These are phyloP conservation scores for Spilarctia lutea DNA, from an alignment of 2,888 invertebrate genomes.

Conservation along the genomic window DNA sequence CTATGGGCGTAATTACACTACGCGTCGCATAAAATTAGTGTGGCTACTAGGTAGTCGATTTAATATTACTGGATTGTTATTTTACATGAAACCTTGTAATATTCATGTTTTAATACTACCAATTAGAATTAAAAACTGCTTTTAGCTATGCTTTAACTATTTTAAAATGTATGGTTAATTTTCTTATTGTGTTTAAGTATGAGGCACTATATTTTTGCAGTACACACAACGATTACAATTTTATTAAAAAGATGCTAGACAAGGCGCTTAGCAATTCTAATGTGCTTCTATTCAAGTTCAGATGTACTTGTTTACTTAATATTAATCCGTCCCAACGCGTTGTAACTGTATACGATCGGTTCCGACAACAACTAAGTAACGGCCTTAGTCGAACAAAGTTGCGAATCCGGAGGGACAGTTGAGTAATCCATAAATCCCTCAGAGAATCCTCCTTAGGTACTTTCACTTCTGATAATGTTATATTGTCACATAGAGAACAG, in stretches of 20 bases:
- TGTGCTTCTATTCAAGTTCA: slow-evolving; percentile 4
- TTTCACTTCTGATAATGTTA: slow-evolving; percentile 58
- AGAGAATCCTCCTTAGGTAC: slow-evolving; percentile 54
- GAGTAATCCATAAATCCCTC: slow-evolving; percentile 76
- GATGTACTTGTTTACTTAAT: slow-evolving; percentile 28
- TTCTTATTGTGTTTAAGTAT: too few species aligned
- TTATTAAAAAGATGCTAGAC: too few species aligned
- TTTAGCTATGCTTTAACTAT: too few species aligned
- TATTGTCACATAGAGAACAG: slow-evolving; percentile 41
- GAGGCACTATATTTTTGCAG: too few species aligned
- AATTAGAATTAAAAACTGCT: too few species aligned
- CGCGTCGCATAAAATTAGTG: too few species aligned
- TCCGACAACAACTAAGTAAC: slow-evolving; percentile 66
- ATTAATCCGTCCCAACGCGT: slow-evolving; percentile 38
- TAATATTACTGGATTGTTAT: too few species aligned
- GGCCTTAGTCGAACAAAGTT: slow-evolving; percentile 65
- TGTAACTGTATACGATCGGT: slow-evolving; percentile 49
- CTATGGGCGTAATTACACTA: background rate
- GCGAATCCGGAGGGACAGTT: slow-evolving; percentile 70
- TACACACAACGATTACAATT: background rate
- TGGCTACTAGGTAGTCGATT: too few species aligned
- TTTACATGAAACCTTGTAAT: too few species aligned
- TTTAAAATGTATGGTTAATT: too few species aligned
- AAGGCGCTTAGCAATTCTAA: background rate
- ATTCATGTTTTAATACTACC: too few species aligned